Conservation (phyloP, 2,113 vertebrate species). For the Trochalopteron elliotii region DNA sequence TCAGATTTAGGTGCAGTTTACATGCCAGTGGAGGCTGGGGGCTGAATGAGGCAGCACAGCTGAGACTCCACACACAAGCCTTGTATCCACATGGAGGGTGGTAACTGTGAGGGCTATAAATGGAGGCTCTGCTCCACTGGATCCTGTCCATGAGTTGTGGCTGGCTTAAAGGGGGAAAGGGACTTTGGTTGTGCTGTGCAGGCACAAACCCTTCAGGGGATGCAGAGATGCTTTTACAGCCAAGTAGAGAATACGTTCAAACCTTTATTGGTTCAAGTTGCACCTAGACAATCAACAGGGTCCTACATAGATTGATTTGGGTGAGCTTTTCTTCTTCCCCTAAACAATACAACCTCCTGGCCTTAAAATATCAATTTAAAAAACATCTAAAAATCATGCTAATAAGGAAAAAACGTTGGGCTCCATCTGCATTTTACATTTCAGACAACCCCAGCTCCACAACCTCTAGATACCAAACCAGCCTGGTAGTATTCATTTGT, state of each 20-base stretch:
- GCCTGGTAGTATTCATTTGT: background rate
- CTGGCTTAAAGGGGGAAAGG: background rate
- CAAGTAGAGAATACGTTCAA: background rate
- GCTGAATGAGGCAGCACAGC: background rate
- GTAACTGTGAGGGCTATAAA: background rate
- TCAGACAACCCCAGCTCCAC: background rate
- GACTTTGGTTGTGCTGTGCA: background rate
- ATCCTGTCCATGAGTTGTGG: background rate
- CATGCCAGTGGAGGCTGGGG: background rate
- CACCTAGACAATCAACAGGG: background rate
- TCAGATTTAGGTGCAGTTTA: background rate
- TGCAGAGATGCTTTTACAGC: background rate
- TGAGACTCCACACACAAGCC: background rate
- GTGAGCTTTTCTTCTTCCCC: background rate
- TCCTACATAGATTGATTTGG: background rate
- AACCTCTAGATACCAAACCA: background rate
- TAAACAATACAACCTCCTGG: background rate
- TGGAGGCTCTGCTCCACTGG: background rate
- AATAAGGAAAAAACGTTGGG: background rate
- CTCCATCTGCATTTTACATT: background rate
- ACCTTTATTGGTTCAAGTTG: background rate
- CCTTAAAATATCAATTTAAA: background rate
- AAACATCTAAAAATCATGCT: background rate
- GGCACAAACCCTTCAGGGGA: background rate
- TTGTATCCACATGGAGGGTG: accelerated